Percentiles rank a stretch among this genome's conserved stretches.
Evolutionary conservation across 1,140 invertebrate species (phyloP).

Genomic region (Camponotus floridanus): DNA sequence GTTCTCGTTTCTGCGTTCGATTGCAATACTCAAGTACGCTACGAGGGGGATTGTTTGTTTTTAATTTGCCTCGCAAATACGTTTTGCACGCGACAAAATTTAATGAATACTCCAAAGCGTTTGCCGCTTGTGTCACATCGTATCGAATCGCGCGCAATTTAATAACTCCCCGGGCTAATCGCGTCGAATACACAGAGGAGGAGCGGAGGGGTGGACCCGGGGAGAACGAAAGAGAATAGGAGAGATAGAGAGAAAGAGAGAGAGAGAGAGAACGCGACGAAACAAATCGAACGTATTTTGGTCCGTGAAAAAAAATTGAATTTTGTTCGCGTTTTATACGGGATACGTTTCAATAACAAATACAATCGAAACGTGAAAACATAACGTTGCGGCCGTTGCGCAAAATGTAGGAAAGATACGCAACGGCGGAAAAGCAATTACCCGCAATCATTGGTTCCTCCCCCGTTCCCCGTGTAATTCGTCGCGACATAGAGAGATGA

Average conservation of each 20-base stretch:
- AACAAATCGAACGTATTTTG: slow-evolving; percentile 59
- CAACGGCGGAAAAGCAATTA: slow-evolving; percentile 60
- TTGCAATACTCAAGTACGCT: slow-evolving; percentile 58
- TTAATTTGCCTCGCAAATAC: slow-evolving; percentile 69
- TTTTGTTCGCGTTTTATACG: slow-evolving; percentile 52
- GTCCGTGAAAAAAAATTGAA: slow-evolving; percentile 52
- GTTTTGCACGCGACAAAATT: slow-evolving; percentile 52
- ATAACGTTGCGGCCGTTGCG: slow-evolving; percentile 53
- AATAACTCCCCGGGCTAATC: slow-evolving; percentile 62
- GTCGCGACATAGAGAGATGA: neutral
- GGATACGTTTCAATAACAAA: slow-evolving; percentile 61
- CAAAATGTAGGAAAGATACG: slow-evolving; percentile 70
- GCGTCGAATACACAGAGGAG: slow-evolving; percentile 22
- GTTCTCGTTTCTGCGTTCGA: slow-evolving; percentile 20
- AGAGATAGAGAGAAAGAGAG: slow-evolving; percentile 16
- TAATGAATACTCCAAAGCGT: slow-evolving; percentile 64
- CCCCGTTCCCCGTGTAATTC: neutral
- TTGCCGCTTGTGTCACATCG: slow-evolving; percentile 63
- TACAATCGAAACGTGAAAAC: slow-evolving; percentile 48
- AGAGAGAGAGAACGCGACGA: neutral
- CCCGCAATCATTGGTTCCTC: slow-evolving; percentile 62
- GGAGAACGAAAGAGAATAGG: neutral
- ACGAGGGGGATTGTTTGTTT: slow-evolving; percentile 67
- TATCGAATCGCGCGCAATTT: slow-evolving; percentile 61
- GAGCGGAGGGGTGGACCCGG: no score